phyloP scores from a whole-genome alignment of 2,113 vertebrate genomes.

The Oncorhynchus clarkii region DNA sequence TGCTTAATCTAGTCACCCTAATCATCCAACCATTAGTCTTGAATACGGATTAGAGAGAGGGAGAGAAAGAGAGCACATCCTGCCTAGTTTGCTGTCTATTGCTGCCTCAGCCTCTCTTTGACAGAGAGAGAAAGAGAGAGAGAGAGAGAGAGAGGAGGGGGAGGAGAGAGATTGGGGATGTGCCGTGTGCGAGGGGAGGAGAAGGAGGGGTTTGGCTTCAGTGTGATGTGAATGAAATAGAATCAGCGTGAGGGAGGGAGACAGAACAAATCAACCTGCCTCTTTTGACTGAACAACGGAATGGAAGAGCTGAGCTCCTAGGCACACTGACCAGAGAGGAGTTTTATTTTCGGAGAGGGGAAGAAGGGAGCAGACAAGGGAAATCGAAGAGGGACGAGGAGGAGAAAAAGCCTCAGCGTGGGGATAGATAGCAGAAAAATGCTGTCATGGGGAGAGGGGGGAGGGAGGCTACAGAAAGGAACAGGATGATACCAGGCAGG shows the following conservation, averaged over 20 bases:
- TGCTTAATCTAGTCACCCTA: conserved; percentile 33
- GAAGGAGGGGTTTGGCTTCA: conserved; percentile 70
- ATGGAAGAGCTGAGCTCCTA: conserved; percentile 46
- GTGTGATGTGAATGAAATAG: conserved; percentile 76
- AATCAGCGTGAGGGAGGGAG: conserved; percentile 56
- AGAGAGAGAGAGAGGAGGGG: conserved; percentile 4
- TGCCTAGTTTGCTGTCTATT: conserved; percentile 37
- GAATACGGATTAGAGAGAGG: conserved; percentile 35
- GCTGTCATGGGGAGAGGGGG: conserved; percentile 72
- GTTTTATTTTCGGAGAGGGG: conserved; percentile 58
- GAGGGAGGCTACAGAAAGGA: conserved; percentile 67
- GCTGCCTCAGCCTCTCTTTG: conserved; percentile 59
- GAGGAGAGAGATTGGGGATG: conserved; percentile 27
- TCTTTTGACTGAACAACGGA: conserved; percentile 66
- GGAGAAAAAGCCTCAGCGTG: conserved; percentile 46
- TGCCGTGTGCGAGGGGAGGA: conserved; percentile 36
- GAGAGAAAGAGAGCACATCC: conserved; percentile 37
- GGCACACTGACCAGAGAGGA: conserved; percentile 35
- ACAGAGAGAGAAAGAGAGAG: conserved; percentile 36
- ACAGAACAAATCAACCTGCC: conserved; percentile 75
- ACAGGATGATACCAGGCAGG: conserved; percentile 69
- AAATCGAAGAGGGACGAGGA: conserved; percentile 54
- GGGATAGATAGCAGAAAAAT: conserved; percentile 71
- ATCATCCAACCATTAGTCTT: conserved; percentile 40
- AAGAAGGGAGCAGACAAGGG: conserved; percentile 51